A percentile compares a stretch with the other conserved stretches of the same genome.
Conservation (phyloP, 2,113 vertebrate genomes). For the Pelmatolapia mariae region DNA sequence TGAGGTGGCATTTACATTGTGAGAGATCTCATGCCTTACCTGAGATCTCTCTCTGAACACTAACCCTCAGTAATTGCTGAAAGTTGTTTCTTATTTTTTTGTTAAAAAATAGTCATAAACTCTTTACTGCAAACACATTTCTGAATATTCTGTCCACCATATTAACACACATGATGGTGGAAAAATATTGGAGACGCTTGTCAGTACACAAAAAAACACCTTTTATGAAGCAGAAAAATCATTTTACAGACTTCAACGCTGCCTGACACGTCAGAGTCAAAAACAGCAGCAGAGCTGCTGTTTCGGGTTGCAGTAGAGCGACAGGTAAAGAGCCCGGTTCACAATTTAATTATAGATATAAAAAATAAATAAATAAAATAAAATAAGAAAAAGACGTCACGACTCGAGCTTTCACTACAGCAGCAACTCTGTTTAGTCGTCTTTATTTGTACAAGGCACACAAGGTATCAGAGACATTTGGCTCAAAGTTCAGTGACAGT, state of each 20-base stretch:
- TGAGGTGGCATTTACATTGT: background rate
- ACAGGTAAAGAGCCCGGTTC: background rate
- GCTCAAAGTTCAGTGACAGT: background rate
- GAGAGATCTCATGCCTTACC: background rate
- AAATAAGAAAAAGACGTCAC: background rate
- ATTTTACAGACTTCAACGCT: background rate
- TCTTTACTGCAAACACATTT: background rate
- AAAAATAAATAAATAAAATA: background rate
- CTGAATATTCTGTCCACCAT: background rate
- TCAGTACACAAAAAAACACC: background rate
- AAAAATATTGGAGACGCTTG: background rate
- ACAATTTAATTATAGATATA: background rate
- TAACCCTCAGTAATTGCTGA: background rate
- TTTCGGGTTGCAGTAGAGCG: background rate
- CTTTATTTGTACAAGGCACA: background rate
- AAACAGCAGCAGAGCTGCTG: background rate
- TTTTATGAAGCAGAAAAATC: background rate
- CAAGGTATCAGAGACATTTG: background rate
- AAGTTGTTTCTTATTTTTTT: background rate
- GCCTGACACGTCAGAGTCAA: background rate
- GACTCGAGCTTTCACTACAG: background rate
- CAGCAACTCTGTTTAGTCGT: background rate
- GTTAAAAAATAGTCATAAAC: background rate
- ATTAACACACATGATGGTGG: background rate
- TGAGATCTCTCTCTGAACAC: background rate